Evolutionary conservation across 2,888 invertebrate species (phyloP).

Genomic region (Campoplex capitator): DNA sequence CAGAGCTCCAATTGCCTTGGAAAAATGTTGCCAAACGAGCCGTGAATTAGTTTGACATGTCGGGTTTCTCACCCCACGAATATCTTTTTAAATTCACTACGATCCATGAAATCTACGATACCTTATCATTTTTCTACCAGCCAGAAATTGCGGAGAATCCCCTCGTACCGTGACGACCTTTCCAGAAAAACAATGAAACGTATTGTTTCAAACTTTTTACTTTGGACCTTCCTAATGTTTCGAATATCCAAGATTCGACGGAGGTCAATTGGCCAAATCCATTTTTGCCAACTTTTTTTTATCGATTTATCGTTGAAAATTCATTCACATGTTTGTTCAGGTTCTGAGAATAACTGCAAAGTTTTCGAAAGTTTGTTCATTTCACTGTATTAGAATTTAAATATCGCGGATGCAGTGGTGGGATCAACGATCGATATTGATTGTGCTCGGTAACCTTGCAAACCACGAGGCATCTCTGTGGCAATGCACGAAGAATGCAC

Average conservation of each 20-base stretch:
- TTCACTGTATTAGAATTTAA: not conserved
- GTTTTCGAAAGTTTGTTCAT: not conserved
- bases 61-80: conserved; percentile 18
- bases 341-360: not conserved
- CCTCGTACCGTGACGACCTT: not conserved
- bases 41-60: conserved; percentile 63
- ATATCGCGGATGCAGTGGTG: not conserved
- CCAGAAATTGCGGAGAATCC: not conserved
- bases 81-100: conserved; percentile 19
- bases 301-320: not conserved
- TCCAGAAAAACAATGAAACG: not conserved
- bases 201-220: not conserved
- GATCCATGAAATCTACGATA: conserved; percentile 18
- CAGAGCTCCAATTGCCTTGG: conserved; percentile 49
- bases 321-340: not conserved
- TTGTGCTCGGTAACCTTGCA: conserved; percentile 50
- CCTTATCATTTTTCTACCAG: not conserved
- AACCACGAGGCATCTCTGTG: conserved; percentile 48
- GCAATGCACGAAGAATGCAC: conserved; percentile 4
- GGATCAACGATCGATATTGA: conserved; percentile 48
- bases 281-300: not conserved
- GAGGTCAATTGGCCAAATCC: not conserved
- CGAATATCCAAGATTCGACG: too few relatives aligned
- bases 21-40: conserved; percentile 64
- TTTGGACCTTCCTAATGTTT: not conserved